Evolutionary conservation across 1,140 invertebrate genomes (phyloP), one percentile per base, ranked within the genome.

Genomic region (Dinoponera quadriceps): DNA sequence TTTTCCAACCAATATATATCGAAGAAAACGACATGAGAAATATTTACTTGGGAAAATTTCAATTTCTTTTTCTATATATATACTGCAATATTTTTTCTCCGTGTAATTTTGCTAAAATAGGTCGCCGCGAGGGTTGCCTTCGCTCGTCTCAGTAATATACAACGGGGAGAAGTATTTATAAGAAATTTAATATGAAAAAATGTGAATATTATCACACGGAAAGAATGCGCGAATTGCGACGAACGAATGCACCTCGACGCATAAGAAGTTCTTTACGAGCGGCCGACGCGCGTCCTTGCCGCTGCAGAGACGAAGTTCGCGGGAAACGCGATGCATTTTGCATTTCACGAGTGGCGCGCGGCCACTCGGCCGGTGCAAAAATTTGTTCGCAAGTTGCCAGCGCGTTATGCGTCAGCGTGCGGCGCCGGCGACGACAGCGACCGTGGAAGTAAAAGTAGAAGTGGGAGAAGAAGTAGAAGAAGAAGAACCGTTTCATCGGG

Each of bases 381-480:
- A 60, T 81, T 48, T 72, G 7, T 48, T 72, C 7, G 14, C 4
- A 72, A 81, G 25, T 72, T 73, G 33, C 11, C 27, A 66, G 57
- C 60, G 54, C 27, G 62, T 49, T 2, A 4, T 22, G 69, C 57
- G 38, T 63, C 7, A 29, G 2, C 48, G 20, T 44, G 38, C 38
- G 38, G 7, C 38, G 3, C 2, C 29, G 29, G 29, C 29, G 29
- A 33, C 9, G 11, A 78, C n/a, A 11, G 62, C 49, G 16, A 48
- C 44, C 18, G 29, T 22, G 2, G 22, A 74, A 62, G 57, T 44
- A 44, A 44, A 44, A 44, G 38, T 44, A 9, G 38, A 44, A 44
- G 38, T 7, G 33, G 33, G 7, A 44, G 7, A 44, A 44, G 7
- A 9, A 44, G 38, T 1, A 44, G 7, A 4, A 44, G 38, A 44